Base-by-base conservation (phyloP, 2,113 vertebrate species). In the Psilopsiagon aurifrons region DNA sequence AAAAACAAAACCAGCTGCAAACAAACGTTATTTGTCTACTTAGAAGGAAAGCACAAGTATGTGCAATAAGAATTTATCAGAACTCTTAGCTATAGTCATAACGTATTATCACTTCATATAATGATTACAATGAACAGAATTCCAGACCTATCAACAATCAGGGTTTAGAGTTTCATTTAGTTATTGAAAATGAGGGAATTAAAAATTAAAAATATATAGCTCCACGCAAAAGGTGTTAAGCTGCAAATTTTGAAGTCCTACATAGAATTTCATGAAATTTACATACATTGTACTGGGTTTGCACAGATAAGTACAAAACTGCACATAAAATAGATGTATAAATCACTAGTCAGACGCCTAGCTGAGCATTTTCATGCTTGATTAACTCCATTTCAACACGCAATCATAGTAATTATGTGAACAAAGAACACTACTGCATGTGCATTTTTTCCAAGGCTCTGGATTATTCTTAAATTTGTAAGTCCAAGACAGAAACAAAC, bases 381-480 rank as follows among this genome's bases (percentile, higher is more conserved):
- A 88, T 82, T 92, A 96, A 95, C 37, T 90, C 73, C 27, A 74
- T 80, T 91, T 78, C 49, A 95, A 85, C 47, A 82, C 1, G n/a
- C 66, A 92, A 88, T 88, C 95, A 66, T 46, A 76, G 68, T 62
- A 96, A 92, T 93, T 84, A 88, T 2, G 17, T 24, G 71, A 94
- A 96, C 75, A 96, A 85, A 85, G 90, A 55, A 83, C 25, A 27
- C 24, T 70, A 76, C 12, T 52, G 18, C 63, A 84, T 44, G 13
- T 24, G 80, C 22, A 54, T 78, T 92, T 95, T 94, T 75, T 90
- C 74, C 57, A 86, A 71, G 43, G 29, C 46, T 93, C 60, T 41
- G 15, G 33, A 86, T 74, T 91, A 35, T 69, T 85, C 66, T 80
- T 16, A 74, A 79, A 24, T 66, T 91, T 17, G 0, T 24, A 78